Evolutionary conservation across 2,797 vertebrate species (phyloP).

Genomic region (Eidolon dupreanum): DNA sequence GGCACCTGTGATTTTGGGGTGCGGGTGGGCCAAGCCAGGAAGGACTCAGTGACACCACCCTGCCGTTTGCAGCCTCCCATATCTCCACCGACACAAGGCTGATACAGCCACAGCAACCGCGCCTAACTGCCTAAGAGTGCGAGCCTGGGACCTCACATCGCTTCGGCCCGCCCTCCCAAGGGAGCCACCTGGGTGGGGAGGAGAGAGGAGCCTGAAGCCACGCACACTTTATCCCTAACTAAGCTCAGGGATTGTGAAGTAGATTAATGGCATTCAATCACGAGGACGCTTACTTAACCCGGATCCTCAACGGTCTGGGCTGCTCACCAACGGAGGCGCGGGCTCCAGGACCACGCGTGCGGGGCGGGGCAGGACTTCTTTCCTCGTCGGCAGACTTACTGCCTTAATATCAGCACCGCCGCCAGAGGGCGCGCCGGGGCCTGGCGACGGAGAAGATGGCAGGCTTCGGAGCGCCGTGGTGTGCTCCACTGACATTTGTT

Average conservation of each 20-base stretch:
- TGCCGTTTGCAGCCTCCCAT: neutral
- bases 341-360: rapidly evolving
- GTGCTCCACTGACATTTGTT: rapidly evolving
- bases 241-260: neutral
- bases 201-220: neutral
- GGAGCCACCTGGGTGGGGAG: neutral
- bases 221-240: neutral
- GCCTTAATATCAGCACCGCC: neutral
- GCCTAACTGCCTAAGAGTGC: neutral
- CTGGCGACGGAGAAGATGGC: rapidly evolving
- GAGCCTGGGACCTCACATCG: neutral
- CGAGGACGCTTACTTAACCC: neutral
- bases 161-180: neutral
- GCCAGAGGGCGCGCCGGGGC: neutral
- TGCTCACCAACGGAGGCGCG: neutral
- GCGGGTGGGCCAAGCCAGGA: neutral
- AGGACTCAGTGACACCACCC: neutral
- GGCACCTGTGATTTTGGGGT: neutral
- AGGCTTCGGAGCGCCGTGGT: neutral
- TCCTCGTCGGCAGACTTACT: rapidly evolving
- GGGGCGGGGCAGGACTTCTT: rapidly evolving
- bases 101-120: neutral
- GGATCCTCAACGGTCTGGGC: neutral
- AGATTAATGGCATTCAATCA: constrained; percentile 49
- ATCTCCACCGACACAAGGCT: neutral